Evolutionary conservation across 2,113 vertebrate genomes (phyloP).

Genomic region (Chiloscyllium plagiosum): DNA sequence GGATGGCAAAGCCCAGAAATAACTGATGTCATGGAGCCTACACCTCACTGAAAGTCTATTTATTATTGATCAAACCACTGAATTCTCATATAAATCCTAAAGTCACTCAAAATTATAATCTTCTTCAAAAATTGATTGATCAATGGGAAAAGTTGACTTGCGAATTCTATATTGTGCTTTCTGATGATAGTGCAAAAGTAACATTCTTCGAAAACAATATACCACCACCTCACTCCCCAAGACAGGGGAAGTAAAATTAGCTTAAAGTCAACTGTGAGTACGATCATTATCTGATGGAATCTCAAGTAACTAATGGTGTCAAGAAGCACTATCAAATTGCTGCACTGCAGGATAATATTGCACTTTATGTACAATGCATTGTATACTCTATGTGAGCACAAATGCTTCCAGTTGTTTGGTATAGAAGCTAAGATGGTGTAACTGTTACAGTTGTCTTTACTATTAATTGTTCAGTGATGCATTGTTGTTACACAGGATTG

Average conservation of each 20-base stretch:
- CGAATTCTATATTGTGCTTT: neutral
- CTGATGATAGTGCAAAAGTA: neutral
- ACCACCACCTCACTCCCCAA: neutral
- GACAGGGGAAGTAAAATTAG: neutral
- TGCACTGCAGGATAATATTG: neutral
- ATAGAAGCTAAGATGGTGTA: neutral
- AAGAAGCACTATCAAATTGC: neutral
- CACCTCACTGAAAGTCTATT: neutral
- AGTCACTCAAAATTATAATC: neutral
- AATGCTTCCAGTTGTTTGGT: neutral
- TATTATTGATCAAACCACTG: neutral
- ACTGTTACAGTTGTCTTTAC: neutral
- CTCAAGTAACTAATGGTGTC: neutral
- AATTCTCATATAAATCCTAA: neutral
- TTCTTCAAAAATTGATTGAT: neutral
- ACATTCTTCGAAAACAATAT: neutral
- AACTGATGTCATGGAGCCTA: neutral
- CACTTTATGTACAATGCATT: neutral
- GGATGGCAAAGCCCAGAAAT: neutral
- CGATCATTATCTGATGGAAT: neutral
- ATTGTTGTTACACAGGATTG: neutral
- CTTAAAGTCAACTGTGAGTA: neutral
- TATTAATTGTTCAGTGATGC: neutral
- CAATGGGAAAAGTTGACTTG: neutral
- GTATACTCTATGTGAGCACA: neutral